Conservation (phyloP, 2,797 vertebrate genomes). For the Buphagus erythrorhynchus region DNA sequence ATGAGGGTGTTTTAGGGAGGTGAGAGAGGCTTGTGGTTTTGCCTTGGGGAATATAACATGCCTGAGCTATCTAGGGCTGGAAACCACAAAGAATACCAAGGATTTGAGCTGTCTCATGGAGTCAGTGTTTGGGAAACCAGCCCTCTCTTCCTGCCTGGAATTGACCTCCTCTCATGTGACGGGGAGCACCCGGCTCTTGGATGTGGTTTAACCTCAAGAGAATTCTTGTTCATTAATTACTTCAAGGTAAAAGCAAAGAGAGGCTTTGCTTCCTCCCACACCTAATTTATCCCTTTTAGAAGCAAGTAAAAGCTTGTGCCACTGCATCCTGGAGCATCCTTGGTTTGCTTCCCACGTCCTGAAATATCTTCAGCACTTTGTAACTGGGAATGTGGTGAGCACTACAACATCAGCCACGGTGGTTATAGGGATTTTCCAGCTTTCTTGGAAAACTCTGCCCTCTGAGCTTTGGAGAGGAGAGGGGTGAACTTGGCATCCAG, state of each 20-base stretch:
- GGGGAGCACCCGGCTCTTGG: fast-evolving
- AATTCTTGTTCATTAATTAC: background rate
- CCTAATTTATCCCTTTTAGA: background rate
- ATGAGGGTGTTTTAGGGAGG: background rate
- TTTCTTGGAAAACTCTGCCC: background rate
- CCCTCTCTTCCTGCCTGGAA: background rate
- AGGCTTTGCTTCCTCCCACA: background rate
- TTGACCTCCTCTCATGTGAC: fast-evolving
- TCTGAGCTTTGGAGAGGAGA: background rate
- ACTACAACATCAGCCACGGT: background rate
- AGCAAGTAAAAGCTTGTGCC: background rate
- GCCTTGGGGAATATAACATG: background rate
- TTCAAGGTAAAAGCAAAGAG: background rate
- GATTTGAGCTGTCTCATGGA: background rate
- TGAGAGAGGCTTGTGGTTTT: background rate
- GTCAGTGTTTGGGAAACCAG: background rate
- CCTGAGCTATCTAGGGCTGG: background rate
- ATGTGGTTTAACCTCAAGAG: background rate
- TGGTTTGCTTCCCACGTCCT: background rate
- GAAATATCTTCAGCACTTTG: background rate
- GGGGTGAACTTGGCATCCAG: background rate
- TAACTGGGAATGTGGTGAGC: fast-evolving
- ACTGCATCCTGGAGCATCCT: background rate
- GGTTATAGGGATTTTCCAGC: background rate
- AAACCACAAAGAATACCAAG: background rate